These are phyloP conservation scores for Catostylus mosaicus DNA, from an alignment of 30 jellyfish, hydroid and myxozoan species.

Conservation along the genomic window DNA sequence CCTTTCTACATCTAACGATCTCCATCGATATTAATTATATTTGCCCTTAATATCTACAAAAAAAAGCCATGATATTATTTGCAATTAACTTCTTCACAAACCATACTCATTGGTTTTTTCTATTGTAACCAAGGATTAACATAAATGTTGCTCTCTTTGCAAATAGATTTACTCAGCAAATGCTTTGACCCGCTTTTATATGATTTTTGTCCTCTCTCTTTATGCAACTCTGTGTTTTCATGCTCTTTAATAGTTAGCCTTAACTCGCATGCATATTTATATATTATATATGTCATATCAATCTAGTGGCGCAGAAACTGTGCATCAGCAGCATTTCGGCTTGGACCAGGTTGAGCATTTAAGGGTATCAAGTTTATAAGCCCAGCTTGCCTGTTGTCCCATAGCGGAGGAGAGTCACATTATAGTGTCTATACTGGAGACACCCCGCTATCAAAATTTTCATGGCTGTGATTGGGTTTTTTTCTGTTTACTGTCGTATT, in stretches of 20 bases:
- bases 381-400: conserved; percentile 66
- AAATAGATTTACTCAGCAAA: background rate
- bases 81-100: too few species aligned
- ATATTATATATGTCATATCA: background rate
- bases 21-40: too few species aligned
- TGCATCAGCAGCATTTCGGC: conserved; percentile 47
- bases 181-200: background rate
- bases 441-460: conserved; percentile 70
- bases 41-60: too few species aligned
- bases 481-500: background rate
- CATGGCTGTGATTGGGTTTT: background rate
- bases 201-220: background rate
- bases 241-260: too few species aligned
- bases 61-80: too few species aligned
- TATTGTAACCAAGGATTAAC: too few species aligned
- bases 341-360: conserved; percentile 51
- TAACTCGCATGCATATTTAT: too few species aligned
- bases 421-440: conserved; percentile 9
- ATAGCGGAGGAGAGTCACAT: conserved; percentile 72
- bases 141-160: conserved; percentile 3
- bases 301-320: background rate
- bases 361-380: conserved; percentile 25
- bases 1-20: too few species aligned
- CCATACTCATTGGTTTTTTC: too few species aligned
- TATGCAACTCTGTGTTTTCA: background rate